A percentile compares a stretch with the other conserved stretches of the same genome.
phyloP scores from a whole-genome alignment of 2,797 vertebrate genomes.

The Caiman crocodilus region DNA sequence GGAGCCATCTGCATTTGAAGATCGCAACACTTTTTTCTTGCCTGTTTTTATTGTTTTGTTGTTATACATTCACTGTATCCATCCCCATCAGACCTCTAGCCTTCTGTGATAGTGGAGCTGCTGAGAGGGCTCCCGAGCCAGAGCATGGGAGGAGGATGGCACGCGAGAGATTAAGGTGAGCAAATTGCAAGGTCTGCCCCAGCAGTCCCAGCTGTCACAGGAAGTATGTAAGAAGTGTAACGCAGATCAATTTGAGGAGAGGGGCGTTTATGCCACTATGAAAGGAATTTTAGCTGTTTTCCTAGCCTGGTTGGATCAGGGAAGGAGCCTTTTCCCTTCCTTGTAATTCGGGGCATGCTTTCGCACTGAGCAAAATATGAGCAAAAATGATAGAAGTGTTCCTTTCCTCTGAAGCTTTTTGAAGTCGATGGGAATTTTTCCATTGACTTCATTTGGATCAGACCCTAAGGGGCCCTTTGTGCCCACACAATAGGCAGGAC shows the following conservation, averaged over 20 bases:
- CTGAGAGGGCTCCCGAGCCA: background rate
- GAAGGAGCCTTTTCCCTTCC: background rate
- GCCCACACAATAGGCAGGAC: background rate
- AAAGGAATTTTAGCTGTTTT: background rate
- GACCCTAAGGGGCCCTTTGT: background rate
- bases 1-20: background rate
- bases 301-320: background rate
- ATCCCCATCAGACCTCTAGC: background rate
- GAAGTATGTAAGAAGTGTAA: background rate
- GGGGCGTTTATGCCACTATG: background rate
- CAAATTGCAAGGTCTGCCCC: background rate
- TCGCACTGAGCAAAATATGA: background rate
- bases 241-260: background rate
- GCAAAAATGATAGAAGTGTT: background rate
- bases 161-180: background rate
- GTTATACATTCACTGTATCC: background rate
- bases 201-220: background rate
- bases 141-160: background rate
- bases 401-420: fast-evolving
- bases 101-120: background rate
- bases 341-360: background rate
- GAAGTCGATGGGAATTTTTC: background rate
- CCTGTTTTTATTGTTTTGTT: too few relatives aligned
- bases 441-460: background rate
- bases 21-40: background rate